Conservation (phyloP, 1,140 invertebrate species). For the Goniozus legneri region DNA sequence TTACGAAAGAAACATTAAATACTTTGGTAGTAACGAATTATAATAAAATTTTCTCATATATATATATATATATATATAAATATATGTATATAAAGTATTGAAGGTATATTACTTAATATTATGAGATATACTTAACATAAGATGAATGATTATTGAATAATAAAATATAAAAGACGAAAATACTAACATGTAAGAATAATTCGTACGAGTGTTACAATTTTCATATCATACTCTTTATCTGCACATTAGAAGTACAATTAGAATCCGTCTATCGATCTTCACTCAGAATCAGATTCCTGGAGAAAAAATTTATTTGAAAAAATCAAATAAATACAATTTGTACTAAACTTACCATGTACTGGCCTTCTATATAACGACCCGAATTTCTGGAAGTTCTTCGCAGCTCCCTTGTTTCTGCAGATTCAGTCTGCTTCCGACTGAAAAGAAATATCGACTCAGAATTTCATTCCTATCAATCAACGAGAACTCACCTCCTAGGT, state of each 20-base stretch:
- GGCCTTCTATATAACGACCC: conserved; percentile 45
- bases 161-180: conserved; percentile 6
- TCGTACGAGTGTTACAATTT: not conserved
- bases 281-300: conserved; percentile 47
- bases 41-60: conserved; percentile 17
- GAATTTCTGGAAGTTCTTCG: conserved; percentile 47
- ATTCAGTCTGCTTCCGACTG: conserved; percentile 40
- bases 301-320: conserved; percentile 18
- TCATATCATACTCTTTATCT: no score
- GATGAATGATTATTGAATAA: conserved; percentile 1
- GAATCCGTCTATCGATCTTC: not conserved
- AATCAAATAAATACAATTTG: conserved; percentile 5
- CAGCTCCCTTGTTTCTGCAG: conserved; percentile 39
- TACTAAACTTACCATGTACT: conserved; percentile 42
- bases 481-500: no score
- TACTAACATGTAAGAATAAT: not conserved
- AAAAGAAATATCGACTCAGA: conserved; percentile 14
- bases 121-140: conserved; percentile 3
- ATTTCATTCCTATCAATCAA: no score
- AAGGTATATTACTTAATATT: conserved; percentile 3
- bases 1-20: conserved; percentile 27
- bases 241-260: conserved; percentile 4
- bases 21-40: conserved; percentile 23
- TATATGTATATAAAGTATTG: not conserved
- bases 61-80: conserved; percentile 5